Evolutionary conservation across 2,113 vertebrate species (phyloP), one percentile per base, ranked within the genome.

Genomic region (Brienomyrus longianalis): DNA sequence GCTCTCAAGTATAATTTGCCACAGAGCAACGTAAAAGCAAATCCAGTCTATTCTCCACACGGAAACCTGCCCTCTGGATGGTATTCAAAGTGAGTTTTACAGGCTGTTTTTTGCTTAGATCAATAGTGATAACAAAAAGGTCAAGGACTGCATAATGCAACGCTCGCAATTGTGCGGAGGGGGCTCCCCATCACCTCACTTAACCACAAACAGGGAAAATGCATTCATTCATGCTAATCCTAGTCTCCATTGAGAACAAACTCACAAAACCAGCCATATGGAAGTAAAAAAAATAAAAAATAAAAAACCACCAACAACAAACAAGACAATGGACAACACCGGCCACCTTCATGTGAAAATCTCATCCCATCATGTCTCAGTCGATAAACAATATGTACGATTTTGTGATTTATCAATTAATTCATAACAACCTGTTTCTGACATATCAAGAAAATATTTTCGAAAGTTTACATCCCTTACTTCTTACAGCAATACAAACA

Each of bases 111-210:
- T 39, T 51, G 85, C 51, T 87, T 77, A 51, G 83, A 87, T 90
- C 54, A 39, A 48, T 54, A 87, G 39, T 51, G 80, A 66, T 74
- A 74, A 21, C 51, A 7, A 87, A 89, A 90, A 90, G 84, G 89
- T 90, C 48, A 90, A 87, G 56, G 39, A 13, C 50, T 9, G 8
- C 17, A 84, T 85, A 90, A 87, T 62, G 39, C 43, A 51, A 86
- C 19, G 7, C 21, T 52, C 56, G 43, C 89, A 86, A 77, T 87
- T 11, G 39, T 85, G 87, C 43, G 62, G 27, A 27, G 1, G 47
- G 31, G 35, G 6, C 31, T 23, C 86, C 27, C 17, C 27, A 21
- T 10, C 21, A n/a, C 87, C 87, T 43, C 39, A 15, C 54, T 45
- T 23, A 43, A 62, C 54, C 87, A 47, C 87, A 62, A 59, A 21